phyloP scores from a whole-genome alignment of 2,888 invertebrate species.

The Xestoiulus laeticollis region DNA sequence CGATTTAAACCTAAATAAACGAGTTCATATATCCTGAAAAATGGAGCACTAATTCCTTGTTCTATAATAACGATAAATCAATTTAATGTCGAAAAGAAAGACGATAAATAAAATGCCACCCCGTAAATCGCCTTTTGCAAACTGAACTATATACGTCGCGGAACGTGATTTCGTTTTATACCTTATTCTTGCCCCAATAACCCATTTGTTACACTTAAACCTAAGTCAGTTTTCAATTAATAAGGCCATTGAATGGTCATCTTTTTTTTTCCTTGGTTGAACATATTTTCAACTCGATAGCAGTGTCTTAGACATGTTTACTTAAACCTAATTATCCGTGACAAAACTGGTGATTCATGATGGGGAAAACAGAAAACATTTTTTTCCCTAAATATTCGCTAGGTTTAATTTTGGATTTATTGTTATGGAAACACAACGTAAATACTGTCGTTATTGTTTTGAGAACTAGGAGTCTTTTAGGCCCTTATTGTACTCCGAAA shows the following conservation, averaged over 20 bases:
- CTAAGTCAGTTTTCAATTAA: neutral
- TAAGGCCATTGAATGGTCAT: neutral
- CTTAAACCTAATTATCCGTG: conserved; percentile 5
- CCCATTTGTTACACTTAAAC: neutral
- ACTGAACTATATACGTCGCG: neutral
- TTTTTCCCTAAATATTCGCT: neutral
- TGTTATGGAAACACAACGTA: neutral
- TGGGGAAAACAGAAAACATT: neutral
- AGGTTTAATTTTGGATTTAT: conserved; percentile 34
- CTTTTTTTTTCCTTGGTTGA: neutral
- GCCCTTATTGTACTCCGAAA: too few species aligned
- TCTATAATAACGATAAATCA: conserved; percentile 23
- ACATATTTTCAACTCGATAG: neutral
- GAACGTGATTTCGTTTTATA: neutral
- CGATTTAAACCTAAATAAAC: conserved; percentile 37
- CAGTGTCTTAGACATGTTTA: neutral
- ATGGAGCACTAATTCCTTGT: conserved; percentile 33
- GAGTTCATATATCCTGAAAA: conserved; percentile 34
- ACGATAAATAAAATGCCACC: neutral
- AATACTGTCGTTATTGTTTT: too few species aligned
- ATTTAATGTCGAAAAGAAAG: conserved; percentile 5
- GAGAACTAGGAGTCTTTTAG: too few species aligned
- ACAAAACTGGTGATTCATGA: conserved; percentile 28
- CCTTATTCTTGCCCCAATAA: neutral
- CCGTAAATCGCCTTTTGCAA: neutral